Evolutionary conservation across 1,140 invertebrate species (phyloP), one percentile per base, ranked within the genome.

Genomic region (Heliothis subflexa): DNA sequence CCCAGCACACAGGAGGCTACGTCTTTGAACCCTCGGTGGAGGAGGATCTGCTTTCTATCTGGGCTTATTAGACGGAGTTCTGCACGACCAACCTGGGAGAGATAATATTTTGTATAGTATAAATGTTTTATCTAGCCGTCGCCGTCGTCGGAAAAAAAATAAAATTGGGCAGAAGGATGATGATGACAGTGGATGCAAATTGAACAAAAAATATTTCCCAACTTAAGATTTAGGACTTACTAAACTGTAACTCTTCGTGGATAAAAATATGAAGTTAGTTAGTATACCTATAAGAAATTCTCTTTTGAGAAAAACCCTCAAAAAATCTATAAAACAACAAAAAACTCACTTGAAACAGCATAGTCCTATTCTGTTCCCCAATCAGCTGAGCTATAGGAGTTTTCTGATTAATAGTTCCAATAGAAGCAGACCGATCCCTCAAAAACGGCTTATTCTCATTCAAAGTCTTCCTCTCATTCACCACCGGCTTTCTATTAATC

Each of bases 11-110:
- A 98, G 81, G 97, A 98, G 1, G 97, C 97, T 47, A 99, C 97
- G 88, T 99, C 98, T 86, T 97, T 97, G 78, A 99, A 97, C 40
- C 97, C 96, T 84, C 98, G 97, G 87, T 98, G 97, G 2, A 99
- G 95, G 21, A 99, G 95, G 18, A 98, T 96, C 86, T 97, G 97
- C 89, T 99, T 99, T 49, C 97, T 96, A 91, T 99, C 98, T 0
- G 98, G 97, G 88, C 98, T 99, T 74, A 99, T 99, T 0, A 99
- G 95, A 61, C 98, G 96, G 28, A 99, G 95, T 92, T 99, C 98
- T 61, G 96, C 96, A 45, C 97, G 95, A n/a, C 98, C 98, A 18
- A 99, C 97, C 95, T 98, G 93, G 72, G 95, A 88, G 73, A 73
- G 74, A 81, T 1, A 71, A 77, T 14, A 3, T 10, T 66, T 71